Base-by-base conservation (phyloP, 2,797 vertebrate genomes). In the Enteromius paludinosus region DNA sequence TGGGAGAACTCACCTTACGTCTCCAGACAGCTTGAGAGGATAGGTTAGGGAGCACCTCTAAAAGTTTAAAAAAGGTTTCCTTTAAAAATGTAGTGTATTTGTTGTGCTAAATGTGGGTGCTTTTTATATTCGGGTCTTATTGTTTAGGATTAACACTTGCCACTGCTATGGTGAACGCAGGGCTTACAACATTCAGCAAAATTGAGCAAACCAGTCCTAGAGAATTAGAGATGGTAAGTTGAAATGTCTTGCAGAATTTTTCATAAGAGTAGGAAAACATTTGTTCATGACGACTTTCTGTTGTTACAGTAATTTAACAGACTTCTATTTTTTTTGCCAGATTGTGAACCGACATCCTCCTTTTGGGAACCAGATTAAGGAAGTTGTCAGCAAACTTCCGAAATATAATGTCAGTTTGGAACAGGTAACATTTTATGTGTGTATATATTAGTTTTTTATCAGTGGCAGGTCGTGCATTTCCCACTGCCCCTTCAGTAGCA, bases 321-420 rank as follows among this genome's bases (percentile, higher is more conserved):
- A 6, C 10, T 15, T 38, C 41, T 12, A 11, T 8, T n/a, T 70
- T 1, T 89, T 82, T 92, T 87, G 92, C 59, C 90, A 99, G 98
- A 97, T 99, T 93, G 92, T 99, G 86, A 99, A 97, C 91, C 96
- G 97, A 87, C 97, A 99, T 86, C 98, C 98, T 66, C 98, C 97
- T 28, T 99, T 99, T 95, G 98, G 98, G 90, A 99, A 97, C 89
- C 98, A 98, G 90, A 98, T 99, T 91, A 97, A 94, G 94, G 98
- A 99, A 81, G 94, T 95, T 84, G 94, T 98, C 87, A 87, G 92
- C 38, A 91, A 95, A 89, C 96, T 99, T 83, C 98, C 98, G 11
- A 98, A 96, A 91, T 98, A 99, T 77, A 94, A 96, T 89, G 91
- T 99, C 83, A 90, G 88, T 79, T 74, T 98, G 87, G 94, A 98